These are phyloP conservation scores for Rhagoletis pomonella DNA, from an alignment of 1,140 invertebrate genomes.

Conservation along the genomic window DNA sequence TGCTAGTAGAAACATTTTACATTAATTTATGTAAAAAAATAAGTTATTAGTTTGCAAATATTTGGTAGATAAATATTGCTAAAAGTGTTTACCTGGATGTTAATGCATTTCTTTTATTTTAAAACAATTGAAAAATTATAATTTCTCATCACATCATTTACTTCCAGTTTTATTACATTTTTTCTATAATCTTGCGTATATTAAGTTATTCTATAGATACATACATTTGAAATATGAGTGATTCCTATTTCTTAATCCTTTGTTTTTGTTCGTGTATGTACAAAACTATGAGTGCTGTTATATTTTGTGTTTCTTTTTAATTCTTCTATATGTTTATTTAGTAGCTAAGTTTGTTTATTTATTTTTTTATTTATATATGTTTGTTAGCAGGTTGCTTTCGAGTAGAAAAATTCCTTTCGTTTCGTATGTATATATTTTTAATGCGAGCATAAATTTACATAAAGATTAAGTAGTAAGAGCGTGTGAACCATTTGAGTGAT, in stretches of 20 bases:
- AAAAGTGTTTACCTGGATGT: too few relatives aligned
- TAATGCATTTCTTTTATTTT: neutral
- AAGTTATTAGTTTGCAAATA: too few relatives aligned
- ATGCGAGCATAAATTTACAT: conserved; percentile 47
- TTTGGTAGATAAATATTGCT: too few relatives aligned
- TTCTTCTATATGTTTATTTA: conserved; percentile 27
- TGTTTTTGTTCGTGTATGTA: conserved; percentile 41
- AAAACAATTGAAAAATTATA: neutral
- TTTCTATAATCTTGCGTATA: neutral
- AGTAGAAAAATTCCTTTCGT: conserved; percentile 47
- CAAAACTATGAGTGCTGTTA: conserved; percentile 42
- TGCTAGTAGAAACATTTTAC: too few relatives aligned
- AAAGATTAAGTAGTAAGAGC: conserved; percentile 5
- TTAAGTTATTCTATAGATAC: conserved; percentile 14
- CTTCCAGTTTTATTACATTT: neutral
- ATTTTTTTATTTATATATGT: conserved; percentile 25
- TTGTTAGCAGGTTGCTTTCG: conserved; percentile 16
- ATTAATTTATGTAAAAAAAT: too few relatives aligned
- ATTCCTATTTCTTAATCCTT: neutral
- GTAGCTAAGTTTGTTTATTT: conserved; percentile 37
- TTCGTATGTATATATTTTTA: conserved; percentile 16
- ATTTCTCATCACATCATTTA: neutral
- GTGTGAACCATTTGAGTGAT: neutral
- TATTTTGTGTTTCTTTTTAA: conserved; percentile 1
- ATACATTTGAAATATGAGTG: conserved; percentile 39